A percentile compares a stretch with the other conserved stretches of the same genome.
These are phyloP conservation scores for Ectemnius cavifrons DNA, from an alignment of 2,888 invertebrate genomes.

Conservation along the genomic window DNA sequence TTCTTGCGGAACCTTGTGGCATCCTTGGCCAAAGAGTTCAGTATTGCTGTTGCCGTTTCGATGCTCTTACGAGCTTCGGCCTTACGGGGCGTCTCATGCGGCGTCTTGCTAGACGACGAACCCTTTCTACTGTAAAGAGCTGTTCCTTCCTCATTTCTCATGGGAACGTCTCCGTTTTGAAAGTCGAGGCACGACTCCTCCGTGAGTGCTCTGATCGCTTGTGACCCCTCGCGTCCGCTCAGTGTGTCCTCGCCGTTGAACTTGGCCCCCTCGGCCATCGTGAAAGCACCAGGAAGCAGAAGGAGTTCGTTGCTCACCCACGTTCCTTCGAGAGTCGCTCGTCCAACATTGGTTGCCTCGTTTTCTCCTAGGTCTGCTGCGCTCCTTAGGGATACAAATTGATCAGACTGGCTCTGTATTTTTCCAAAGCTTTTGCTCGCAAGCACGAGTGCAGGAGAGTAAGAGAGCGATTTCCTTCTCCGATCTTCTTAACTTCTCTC, in stretches of 20 bases:
- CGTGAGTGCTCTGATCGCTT: neutral
- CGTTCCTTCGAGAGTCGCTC: constrained; percentile 8
- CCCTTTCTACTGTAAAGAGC: constrained; percentile 16
- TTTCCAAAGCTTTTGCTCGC: too few species aligned
- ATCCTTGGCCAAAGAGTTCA: constrained; percentile 26
- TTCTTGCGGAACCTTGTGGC: constrained; percentile 19
- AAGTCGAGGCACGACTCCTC: constrained; percentile 8
- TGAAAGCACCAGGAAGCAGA: constrained; percentile 31
- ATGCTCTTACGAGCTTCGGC: constrained; percentile 2
- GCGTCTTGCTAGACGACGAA: neutral
- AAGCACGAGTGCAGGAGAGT: too few species aligned
- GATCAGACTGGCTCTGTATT: too few species aligned
- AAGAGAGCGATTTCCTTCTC: neutral
- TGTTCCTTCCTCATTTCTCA: constrained; percentile 19
- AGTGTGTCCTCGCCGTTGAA: constrained; percentile 66
- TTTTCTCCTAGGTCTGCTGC: neutral
- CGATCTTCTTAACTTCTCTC: too few species aligned
- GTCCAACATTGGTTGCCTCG: neutral
- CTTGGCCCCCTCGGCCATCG: constrained; percentile 73
- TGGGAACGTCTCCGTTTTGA: constrained; percentile 33
- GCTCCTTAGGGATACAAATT: too few species aligned
- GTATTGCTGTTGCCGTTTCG: constrained; percentile 16
- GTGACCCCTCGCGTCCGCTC: constrained; percentile 30
- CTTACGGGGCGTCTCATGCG: constrained; percentile 16
- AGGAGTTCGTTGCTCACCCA: constrained; percentile 8